Conservation (phyloP, 2,113 vertebrate genomes). For the Hipposideros armiger region DNA sequence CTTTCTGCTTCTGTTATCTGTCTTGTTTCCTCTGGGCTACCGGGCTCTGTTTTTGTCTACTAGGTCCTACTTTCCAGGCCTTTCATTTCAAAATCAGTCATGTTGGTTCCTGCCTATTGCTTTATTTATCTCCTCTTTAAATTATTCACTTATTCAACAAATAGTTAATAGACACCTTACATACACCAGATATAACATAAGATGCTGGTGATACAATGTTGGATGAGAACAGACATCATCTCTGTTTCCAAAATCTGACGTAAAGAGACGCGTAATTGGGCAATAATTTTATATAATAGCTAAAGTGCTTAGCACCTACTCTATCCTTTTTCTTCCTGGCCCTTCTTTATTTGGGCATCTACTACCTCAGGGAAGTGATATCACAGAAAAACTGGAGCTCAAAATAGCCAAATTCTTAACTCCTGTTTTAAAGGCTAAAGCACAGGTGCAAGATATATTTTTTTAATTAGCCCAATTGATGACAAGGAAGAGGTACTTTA, state of each 20-base stretch:
- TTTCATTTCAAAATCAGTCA: not conserved
- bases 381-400: not conserved
- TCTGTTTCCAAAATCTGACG: not conserved
- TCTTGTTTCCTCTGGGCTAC: not conserved
- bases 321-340: not conserved
- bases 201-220: not conserved
- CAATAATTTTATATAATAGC: not conserved
- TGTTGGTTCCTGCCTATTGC: not conserved
- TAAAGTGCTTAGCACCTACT: not conserved
- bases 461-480: not conserved
- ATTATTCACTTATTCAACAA: not conserved
- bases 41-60: not conserved
- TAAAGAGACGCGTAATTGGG: not conserved
- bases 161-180: not conserved
- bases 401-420: not conserved
- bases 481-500: not conserved
- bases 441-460: not conserved
- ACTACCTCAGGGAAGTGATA: not conserved
- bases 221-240: not conserved
- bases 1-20: not conserved
- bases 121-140: not conserved
- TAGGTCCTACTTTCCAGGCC: not conserved
- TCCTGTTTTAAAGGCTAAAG: not conserved
- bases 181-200: not conserved
- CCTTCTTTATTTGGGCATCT: not conserved